These are phyloP conservation scores for Physocephala rufipes DNA, from an alignment of 2,888 invertebrate species.

Conservation along the genomic window DNA sequence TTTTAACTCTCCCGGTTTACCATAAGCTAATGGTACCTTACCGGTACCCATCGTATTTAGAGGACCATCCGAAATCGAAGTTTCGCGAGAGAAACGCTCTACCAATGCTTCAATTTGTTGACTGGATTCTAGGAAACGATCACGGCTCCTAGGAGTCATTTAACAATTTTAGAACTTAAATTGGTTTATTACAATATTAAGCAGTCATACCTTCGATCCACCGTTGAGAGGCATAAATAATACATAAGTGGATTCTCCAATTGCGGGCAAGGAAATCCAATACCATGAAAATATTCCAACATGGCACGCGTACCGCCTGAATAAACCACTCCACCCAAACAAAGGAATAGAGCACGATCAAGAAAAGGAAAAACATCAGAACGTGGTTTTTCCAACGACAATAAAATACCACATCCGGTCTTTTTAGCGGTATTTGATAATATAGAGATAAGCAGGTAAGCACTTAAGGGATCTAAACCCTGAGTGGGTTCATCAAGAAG, in stretches of 20 bases:
- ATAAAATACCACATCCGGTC: slow-evolving; percentile 86
- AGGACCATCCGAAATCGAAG: slow-evolving; percentile 73
- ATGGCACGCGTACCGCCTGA: slow-evolving; percentile 91
- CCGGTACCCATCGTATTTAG: slow-evolving; percentile 70
- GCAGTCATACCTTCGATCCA: slow-evolving; percentile 67
- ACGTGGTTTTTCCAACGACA: slow-evolving; percentile 93
- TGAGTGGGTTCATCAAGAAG: slow-evolving; percentile 93
- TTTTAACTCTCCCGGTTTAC: slow-evolving; percentile 75
- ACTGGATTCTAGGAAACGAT: slow-evolving; percentile 92
- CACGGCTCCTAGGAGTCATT: slow-evolving; percentile 72
- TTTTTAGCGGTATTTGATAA: slow-evolving; percentile 90
- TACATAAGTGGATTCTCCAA: slow-evolving; percentile 98
- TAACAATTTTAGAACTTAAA: not conserved
- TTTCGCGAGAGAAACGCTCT: slow-evolving; percentile 89
- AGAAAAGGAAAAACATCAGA: slow-evolving; percentile 96
- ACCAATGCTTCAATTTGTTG: slow-evolving; percentile 92
- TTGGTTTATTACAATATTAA: not conserved
- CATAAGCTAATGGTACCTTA: slow-evolving; percentile 79
- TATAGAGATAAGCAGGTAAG: slow-evolving; percentile 93
- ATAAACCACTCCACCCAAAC: slow-evolving; percentile 90
- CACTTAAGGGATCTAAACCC: slow-evolving; percentile 93
- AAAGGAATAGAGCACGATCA: slow-evolving; percentile 88
- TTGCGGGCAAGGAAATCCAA: slow-evolving; percentile 96
- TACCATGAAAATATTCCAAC: slow-evolving; percentile 92
- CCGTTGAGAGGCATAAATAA: slow-evolving; percentile 76